These are phyloP conservation scores for Aleiodes alternator DNA, from an alignment of 2,888 invertebrate genomes.

Conservation along the genomic window DNA sequence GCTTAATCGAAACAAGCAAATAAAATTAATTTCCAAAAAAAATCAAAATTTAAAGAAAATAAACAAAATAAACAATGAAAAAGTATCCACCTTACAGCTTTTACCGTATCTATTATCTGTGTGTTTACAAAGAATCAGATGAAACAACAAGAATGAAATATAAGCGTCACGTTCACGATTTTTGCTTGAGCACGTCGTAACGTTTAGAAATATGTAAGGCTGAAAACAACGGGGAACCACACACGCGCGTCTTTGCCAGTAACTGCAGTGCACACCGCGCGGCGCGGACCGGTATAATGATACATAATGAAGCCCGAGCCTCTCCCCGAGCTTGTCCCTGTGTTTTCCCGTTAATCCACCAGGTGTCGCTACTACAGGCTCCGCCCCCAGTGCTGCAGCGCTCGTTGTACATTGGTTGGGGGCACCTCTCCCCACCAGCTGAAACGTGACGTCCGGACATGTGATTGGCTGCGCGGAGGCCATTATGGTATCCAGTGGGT, in stretches of 20 bases:
- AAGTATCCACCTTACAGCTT: slow-evolving; percentile 38
- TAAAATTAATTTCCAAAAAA: too few species aligned
- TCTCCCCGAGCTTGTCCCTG: slow-evolving; percentile 70
- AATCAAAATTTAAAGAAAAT: not conserved
- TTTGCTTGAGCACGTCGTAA: slow-evolving; percentile 55
- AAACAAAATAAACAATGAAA: slow-evolving; percentile 15
- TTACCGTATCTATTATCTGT: not conserved
- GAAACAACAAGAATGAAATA: slow-evolving; percentile 44
- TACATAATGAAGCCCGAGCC: slow-evolving; percentile 75
- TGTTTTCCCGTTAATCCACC: slow-evolving; percentile 62
- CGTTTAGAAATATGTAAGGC: slow-evolving; percentile 51
- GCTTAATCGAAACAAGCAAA: too few species aligned
- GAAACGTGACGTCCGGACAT: slow-evolving; percentile 53
- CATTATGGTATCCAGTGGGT: slow-evolving; percentile 71
- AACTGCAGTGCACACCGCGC: slow-evolving; percentile 75
- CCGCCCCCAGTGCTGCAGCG: slow-evolving; percentile 21
- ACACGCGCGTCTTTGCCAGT: slow-evolving; percentile 72
- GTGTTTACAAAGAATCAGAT: slow-evolving; percentile 23
- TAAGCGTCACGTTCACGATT: slow-evolving; percentile 49
- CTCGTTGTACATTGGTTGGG: slow-evolving; percentile 61
- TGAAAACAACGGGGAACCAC: slow-evolving; percentile 64
- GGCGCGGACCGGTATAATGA: slow-evolving; percentile 76
- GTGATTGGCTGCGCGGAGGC: slow-evolving; percentile 65
- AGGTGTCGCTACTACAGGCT: slow-evolving; percentile 63
- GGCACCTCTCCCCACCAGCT: slow-evolving; percentile 56